Evolutionary conservation across 2,797 vertebrate genomes (phyloP).

Genomic region (Notolabrus celidotus): DNA sequence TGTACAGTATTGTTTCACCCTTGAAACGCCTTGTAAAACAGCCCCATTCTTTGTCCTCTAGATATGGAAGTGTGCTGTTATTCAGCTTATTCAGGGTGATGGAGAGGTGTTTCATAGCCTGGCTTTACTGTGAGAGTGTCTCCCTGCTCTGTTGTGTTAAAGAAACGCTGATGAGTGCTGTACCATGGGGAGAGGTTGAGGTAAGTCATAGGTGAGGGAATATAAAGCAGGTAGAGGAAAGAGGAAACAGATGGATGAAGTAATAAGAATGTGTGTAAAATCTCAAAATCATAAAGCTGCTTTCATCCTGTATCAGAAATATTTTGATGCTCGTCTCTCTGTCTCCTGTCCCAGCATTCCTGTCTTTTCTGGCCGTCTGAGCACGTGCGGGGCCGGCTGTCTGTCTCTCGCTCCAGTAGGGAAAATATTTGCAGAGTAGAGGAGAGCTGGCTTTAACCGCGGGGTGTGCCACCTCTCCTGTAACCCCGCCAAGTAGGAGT

Average conservation of each 20-base stretch:
- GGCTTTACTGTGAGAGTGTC: conserved; percentile 39
- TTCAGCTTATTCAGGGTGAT: conserved; percentile 30
- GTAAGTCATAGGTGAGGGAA: conserved; percentile 54
- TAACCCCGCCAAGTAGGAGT: conserved; percentile 64
- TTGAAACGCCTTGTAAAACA: conserved; percentile 52
- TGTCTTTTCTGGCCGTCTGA: conserved; percentile 65
- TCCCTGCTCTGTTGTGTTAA: conserved; percentile 37
- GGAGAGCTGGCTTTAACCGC: conserved; percentile 64
- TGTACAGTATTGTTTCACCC: conserved; percentile 41
- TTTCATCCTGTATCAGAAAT: neutral
- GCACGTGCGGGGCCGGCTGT: conserved; percentile 64
- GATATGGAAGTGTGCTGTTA: conserved; percentile 35
- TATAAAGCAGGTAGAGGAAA: conserved; percentile 11
- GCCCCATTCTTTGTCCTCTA: conserved; percentile 27
- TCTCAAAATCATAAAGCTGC: neutral
- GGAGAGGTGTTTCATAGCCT: conserved; percentile 44
- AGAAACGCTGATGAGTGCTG: conserved; percentile 50
- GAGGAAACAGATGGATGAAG: neutral
- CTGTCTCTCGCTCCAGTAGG: conserved; percentile 76
- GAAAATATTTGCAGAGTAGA: conserved; percentile 76
- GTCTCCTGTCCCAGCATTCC: conserved; percentile 61
- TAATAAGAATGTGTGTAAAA: neutral
- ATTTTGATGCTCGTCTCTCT: conserved; percentile 30
- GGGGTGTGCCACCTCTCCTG: conserved; percentile 77
- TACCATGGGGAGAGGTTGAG: conserved; percentile 51